phyloP scores from a whole-genome alignment of 2,797 vertebrate genomes.

The Pteropus rufus region DNA sequence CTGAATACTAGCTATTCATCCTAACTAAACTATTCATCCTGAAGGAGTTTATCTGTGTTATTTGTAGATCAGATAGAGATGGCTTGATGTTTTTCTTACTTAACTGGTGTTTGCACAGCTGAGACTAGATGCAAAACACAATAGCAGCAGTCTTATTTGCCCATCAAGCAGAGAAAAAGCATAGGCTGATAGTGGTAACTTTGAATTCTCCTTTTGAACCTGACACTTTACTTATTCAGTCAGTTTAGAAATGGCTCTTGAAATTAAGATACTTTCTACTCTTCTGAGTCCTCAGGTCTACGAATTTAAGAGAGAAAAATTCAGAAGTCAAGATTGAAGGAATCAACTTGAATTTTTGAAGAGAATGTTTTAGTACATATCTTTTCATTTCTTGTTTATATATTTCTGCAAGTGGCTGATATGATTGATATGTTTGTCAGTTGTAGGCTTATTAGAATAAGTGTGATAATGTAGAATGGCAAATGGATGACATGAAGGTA shows the following conservation, averaged over 20 bases:
- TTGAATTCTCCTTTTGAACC: background rate
- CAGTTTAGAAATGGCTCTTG: background rate
- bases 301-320: constrained; percentile 8
- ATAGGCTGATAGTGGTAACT: background rate
- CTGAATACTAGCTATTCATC: background rate
- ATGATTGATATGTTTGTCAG: background rate
- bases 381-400: background rate
- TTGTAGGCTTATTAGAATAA: background rate
- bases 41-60: background rate
- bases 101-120: constrained; percentile 12
- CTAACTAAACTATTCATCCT: background rate
- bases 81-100: constrained; percentile 23
- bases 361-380: background rate
- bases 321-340: background rate
- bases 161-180: background rate
- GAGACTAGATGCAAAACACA: background rate
- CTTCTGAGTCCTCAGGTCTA: background rate
- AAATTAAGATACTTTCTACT: background rate
- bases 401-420: background rate
- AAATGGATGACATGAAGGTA: background rate
- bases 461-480: background rate
- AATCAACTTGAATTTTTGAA: constrained; percentile 1
- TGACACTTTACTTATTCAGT: background rate
- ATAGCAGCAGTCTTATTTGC: background rate
- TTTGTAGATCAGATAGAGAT: background rate